phyloP scores from a whole-genome alignment of 1,140 invertebrate genomes.

The Drosophila pectinifera region DNA sequence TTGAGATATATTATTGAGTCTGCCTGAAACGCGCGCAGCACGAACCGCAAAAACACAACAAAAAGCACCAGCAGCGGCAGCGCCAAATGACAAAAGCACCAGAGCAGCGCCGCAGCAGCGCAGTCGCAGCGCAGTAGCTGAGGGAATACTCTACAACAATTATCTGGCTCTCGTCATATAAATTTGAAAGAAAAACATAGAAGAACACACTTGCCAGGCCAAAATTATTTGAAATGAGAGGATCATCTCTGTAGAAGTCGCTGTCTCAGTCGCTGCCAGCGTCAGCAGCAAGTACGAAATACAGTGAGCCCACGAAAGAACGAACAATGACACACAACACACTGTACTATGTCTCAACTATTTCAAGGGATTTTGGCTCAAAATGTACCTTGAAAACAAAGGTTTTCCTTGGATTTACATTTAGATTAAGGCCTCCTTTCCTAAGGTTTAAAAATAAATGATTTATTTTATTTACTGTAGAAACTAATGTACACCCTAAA shows the following conservation, averaged over 20 bases:
- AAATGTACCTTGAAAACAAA: background rate
- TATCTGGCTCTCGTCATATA: constrained; percentile 50
- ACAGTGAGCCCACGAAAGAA: background rate
- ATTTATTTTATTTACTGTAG: too few species aligned
- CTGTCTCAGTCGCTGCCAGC: constrained; percentile 23
- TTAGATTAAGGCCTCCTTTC: too few species aligned
- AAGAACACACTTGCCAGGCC: constrained; percentile 8
- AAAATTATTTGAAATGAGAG: constrained; percentile 33
- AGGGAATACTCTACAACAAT: constrained; percentile 15
- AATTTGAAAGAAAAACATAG: constrained; percentile 21
- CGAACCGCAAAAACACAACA: constrained; percentile 44
- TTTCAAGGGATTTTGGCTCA: too few species aligned
- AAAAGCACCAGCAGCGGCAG: constrained; percentile 24
- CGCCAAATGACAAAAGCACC: constrained; percentile 42
- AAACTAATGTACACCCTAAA: too few species aligned
- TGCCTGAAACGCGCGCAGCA: constrained; percentile 45
- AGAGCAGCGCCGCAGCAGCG: constrained; percentile 15
- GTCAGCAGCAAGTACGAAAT: constrained; percentile 15
- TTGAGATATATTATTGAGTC: constrained; percentile 71
- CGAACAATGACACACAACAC: background rate
- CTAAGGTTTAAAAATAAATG: too few species aligned
- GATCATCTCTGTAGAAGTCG: constrained; percentile 35
- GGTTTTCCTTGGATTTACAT: too few species aligned
- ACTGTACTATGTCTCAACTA: too few species aligned
- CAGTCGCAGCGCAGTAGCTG: constrained; percentile 1